Percentiles rank a stretch among this genome's conserved stretches.
These are phyloP conservation scores for Genyomyrus donnyi DNA, from an alignment of 2,113 vertebrate species.

Conservation along the genomic window DNA sequence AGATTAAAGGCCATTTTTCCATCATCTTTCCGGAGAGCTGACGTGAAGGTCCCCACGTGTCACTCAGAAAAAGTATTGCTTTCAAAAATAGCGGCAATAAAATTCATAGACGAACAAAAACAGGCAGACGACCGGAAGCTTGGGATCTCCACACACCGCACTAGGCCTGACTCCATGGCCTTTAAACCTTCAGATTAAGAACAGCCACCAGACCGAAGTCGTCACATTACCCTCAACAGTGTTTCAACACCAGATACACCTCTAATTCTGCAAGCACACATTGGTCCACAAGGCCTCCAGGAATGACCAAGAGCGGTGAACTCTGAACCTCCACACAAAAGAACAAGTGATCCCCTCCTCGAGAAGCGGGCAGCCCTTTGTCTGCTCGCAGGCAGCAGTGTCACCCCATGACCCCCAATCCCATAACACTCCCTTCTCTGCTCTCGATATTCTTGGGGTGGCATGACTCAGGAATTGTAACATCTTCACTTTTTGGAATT, in stretches of 20 bases:
- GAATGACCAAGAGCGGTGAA: slow-evolving; percentile 42
- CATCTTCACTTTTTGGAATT: slow-evolving; percentile 38
- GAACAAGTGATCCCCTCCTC: slow-evolving; percentile 16
- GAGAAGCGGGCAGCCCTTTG: slow-evolving; percentile 42
- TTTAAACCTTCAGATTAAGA: not conserved
- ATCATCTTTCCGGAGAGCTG: not conserved
- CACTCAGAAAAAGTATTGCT: not conserved
- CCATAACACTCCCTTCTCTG: slow-evolving; percentile 30
- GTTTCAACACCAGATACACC: not conserved
- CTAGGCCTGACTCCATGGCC: not conserved
- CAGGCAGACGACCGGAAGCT: not conserved
- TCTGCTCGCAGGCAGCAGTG: slow-evolving; percentile 28
- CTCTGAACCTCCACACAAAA: slow-evolving; percentile 43
- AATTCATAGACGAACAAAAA: not conserved
- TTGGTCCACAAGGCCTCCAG: slow-evolving; percentile 22
- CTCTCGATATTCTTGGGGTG: slow-evolving; percentile 39
- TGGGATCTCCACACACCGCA: not conserved
- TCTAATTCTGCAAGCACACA: not conserved
- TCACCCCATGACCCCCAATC: slow-evolving; percentile 31
- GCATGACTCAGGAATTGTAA: slow-evolving; percentile 34
- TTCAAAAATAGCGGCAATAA: not conserved
- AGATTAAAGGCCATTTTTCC: not conserved
- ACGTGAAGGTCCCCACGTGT: not conserved
- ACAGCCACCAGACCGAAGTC: not conserved
- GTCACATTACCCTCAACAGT: not conserved